Evolutionary conservation across 2,113 vertebrate species (phyloP).

Genomic region (Noturus placidus): DNA sequence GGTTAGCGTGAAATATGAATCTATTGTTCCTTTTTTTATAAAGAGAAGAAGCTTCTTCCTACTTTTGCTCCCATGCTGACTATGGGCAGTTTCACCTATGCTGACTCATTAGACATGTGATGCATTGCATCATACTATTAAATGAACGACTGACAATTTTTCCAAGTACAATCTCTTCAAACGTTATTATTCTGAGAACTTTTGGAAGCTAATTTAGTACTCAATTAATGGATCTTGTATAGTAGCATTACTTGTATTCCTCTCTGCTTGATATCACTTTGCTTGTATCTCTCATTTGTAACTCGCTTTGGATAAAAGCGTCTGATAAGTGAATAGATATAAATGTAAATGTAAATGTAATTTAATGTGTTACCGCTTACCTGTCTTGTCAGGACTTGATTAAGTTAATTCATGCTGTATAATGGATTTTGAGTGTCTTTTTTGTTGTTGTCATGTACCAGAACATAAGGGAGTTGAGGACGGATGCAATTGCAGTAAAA

Average conservation of each 20-base stretch:
- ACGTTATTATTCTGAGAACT: neutral
- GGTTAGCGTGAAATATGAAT: neutral
- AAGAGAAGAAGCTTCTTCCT: conserved; percentile 3
- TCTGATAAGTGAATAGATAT: too few species aligned
- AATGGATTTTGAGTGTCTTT: neutral
- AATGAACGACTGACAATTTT: neutral
- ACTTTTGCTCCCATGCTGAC: neutral
- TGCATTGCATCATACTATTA: neutral
- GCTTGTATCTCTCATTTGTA: too few species aligned
- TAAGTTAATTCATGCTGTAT: neutral
- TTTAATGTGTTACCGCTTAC: neutral
- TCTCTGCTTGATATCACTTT: too few species aligned
- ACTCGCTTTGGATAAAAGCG: too few species aligned
- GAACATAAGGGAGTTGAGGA: too few species aligned
- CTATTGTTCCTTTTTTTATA: neutral
- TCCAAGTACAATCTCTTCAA: neutral
- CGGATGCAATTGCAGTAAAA: too few species aligned
- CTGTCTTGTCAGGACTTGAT: neutral
- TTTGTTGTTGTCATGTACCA: too few species aligned
- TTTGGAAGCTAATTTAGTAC: neutral
- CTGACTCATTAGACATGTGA: neutral
- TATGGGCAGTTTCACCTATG: neutral
- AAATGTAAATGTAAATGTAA: too few species aligned
- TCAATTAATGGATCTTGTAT: too few species aligned
- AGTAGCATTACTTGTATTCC: too few species aligned